Conservation (phyloP, 2,888 invertebrate genomes). For the Coremacera marginata region DNA sequence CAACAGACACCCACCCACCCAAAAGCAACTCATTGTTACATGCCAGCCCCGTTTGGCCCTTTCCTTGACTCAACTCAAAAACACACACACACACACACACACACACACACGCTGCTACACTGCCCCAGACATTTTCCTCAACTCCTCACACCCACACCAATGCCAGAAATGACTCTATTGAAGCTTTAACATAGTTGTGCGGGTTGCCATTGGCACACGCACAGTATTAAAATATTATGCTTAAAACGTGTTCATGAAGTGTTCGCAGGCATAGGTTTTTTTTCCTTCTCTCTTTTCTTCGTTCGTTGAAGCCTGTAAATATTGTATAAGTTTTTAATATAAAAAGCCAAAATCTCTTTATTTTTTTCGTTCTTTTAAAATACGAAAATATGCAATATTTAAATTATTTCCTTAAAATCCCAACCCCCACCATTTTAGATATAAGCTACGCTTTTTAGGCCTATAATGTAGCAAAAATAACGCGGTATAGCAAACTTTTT, state of each 20-base stretch:
- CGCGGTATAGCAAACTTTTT: neutral
- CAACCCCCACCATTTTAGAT: neutral
- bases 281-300: neutral
- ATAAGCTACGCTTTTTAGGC: neutral
- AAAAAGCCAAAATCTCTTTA: neutral
- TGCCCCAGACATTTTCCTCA: neutral
- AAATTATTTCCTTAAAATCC: neutral
- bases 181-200: conserved; percentile 2
- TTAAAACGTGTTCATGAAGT: neutral
- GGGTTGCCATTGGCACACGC: conserved; percentile 21
- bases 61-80: neutral
- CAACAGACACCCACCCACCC: neutral
- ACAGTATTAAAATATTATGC: neutral
- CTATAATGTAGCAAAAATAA: neutral
- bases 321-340: neutral
- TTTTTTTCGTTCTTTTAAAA: conserved; percentile 3
- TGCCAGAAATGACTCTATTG: neutral
- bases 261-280: neutral
- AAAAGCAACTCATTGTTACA: neutral
- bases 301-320: neutral
- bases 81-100: neutral
- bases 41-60: neutral
- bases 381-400: conserved; percentile 30
- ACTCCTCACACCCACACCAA: neutral
- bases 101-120: neutral